A percentile compares a stretch with the other conserved stretches of the same genome.
phyloP scores from a whole-genome alignment of 2,113 vertebrate genomes.

The Coptodon rendalli region DNA sequence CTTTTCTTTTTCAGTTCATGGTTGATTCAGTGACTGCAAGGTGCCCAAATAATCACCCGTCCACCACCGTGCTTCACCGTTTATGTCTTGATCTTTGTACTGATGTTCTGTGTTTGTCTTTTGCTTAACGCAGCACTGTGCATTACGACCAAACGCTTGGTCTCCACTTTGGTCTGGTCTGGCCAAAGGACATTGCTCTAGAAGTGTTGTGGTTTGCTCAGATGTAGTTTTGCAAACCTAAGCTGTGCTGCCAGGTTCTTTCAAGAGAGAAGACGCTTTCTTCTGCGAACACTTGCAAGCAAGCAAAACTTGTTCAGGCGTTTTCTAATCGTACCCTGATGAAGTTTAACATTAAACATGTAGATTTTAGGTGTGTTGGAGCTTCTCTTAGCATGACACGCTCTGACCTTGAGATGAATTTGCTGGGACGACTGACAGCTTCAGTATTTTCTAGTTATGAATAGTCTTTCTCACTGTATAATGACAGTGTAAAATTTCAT shows the following conservation, averaged over 20 bases:
- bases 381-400: neutral
- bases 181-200: neutral
- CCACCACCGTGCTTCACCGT: neutral
- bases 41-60: neutral
- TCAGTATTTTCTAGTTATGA: neutral
- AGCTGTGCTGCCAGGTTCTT: neutral
- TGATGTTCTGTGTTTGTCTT: neutral
- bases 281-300: neutral
- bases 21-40: neutral
- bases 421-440: neutral
- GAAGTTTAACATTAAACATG: neutral
- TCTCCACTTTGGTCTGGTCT: neutral
- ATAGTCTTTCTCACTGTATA: neutral
- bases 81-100: neutral
- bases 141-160: neutral
- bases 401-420: neutral
- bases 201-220: neutral
- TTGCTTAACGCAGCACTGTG: neutral
- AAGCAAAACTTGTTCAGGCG: neutral
- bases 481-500: neutral
- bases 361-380: neutral
- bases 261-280: neutral
- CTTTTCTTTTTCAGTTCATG: neutral
- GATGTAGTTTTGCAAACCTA: neutral
- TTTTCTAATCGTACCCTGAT: neutral